A percentile compares a stretch with the other conserved stretches of the same genome.
These are phyloP conservation scores for Grammomys surdaster DNA, from an alignment of 2,113 vertebrate species.

Conservation along the genomic window DNA sequence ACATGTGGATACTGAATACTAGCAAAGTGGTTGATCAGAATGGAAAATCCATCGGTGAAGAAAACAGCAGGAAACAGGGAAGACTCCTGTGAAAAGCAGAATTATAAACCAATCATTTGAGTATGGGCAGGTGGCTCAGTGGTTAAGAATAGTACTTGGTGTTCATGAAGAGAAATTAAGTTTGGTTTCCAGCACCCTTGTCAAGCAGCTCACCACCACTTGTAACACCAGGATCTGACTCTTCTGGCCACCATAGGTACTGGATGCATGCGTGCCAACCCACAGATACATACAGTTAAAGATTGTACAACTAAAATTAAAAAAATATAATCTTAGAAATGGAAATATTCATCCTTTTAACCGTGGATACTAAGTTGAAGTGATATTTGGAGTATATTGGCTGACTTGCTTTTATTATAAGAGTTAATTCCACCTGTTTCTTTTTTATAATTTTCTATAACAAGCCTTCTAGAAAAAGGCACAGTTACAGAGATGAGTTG, in stretches of 20 bases:
- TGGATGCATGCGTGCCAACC: background rate
- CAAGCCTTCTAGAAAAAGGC: background rate
- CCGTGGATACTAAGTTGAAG: background rate
- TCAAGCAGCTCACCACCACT: background rate
- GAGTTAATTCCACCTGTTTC: background rate
- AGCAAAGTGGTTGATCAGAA: background rate
- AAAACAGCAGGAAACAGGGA: background rate
- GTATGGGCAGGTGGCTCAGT: too few relatives aligned
- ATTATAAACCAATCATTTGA: background rate
- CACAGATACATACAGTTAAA: background rate
- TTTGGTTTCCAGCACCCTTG: background rate
- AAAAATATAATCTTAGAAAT: background rate
- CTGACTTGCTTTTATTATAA: background rate
- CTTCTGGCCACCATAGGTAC: background rate
- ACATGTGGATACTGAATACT: accelerated
- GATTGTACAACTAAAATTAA: too few relatives aligned
- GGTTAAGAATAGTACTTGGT: background rate
- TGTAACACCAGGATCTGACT: too few relatives aligned
- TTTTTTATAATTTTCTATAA: background rate
- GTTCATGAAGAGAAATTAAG: too few relatives aligned
- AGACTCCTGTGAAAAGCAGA: background rate
- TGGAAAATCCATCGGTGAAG: background rate
- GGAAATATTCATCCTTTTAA: background rate
- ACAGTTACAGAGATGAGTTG: background rate
- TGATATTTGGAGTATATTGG: background rate